These are phyloP conservation scores for Melanostoma scalare DNA, from an alignment of 2,888 invertebrate genomes.

Conservation along the genomic window DNA sequence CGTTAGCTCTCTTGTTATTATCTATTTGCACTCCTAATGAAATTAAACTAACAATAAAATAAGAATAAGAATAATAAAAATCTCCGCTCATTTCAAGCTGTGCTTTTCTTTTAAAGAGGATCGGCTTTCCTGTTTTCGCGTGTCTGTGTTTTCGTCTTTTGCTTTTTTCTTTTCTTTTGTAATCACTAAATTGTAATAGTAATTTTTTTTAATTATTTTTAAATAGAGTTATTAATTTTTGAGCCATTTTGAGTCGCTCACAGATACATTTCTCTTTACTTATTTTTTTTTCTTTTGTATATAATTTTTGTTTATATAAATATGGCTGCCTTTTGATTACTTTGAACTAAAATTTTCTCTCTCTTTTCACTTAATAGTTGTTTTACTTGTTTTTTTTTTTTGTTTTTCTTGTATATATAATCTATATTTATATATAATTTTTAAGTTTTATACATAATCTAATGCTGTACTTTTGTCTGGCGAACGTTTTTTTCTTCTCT, in stretches of 20 bases:
- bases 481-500: slow-evolving; percentile 46
- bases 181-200: slow-evolving; percentile 61
- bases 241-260: slow-evolving; percentile 67
- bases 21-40: too few species aligned
- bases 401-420: slow-evolving; percentile 62
- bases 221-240: slow-evolving; percentile 52
- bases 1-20: too few species aligned
- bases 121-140: slow-evolving; percentile 1
- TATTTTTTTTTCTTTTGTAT: slow-evolving; percentile 46
- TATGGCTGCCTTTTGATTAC: slow-evolving; percentile 73
- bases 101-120: slow-evolving; percentile 15
- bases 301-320: slow-evolving; percentile 69
- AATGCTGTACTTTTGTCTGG: slow-evolving; percentile 69
- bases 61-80: too few species aligned
- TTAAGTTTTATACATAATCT: slow-evolving; percentile 59
- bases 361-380: slow-evolving; percentile 51
- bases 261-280: slow-evolving; percentile 45
- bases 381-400: slow-evolving; percentile 24
- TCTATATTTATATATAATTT: slow-evolving; percentile 62
- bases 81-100: not conserved
- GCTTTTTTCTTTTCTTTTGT: slow-evolving; percentile 15
- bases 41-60: too few species aligned
- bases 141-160: slow-evolving; percentile 18
- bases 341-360: slow-evolving; percentile 71
- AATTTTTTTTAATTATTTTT: slow-evolving; percentile 42